A percentile compares a stretch with the other conserved stretches of the same genome.
Conservation (phyloP, 2,888 invertebrate species). For the Nymphalis polychloros region DNA sequence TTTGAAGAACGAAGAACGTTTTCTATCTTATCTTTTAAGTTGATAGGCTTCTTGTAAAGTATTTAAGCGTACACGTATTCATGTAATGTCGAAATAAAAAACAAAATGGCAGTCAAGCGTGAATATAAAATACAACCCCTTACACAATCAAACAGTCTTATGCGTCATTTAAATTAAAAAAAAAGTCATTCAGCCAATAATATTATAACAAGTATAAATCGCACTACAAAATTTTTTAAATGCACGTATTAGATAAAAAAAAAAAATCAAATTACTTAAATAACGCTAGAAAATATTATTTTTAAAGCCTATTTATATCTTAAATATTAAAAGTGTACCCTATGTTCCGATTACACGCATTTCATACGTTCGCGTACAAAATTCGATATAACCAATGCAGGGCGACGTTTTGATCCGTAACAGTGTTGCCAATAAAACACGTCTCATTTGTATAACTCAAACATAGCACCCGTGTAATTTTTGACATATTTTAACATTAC, state of each 20-base stretch:
- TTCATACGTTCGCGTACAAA: conserved; percentile 61
- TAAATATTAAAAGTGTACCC: conserved; percentile 69
- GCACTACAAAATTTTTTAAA: conserved; percentile 54
- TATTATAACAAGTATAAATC: conserved; percentile 49
- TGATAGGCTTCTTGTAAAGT: neutral
- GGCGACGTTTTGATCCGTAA: conserved; percentile 38
- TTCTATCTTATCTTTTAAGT: too few species aligned
- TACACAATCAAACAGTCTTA: conserved; percentile 74
- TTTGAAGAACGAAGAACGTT: too few species aligned
- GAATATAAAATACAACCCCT: conserved; percentile 62
- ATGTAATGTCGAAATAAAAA: conserved; percentile 42
- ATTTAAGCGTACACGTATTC: conserved; percentile 14
- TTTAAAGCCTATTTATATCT: conserved; percentile 63
- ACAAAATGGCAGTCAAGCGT: conserved; percentile 68
- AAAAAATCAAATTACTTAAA: conserved; percentile 46
- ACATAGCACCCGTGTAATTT: conserved; percentile 40
- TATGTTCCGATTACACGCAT: conserved; percentile 74
- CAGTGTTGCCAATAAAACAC: neutral
- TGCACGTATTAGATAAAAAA: conserved; percentile 53
- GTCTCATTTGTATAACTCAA: conserved; percentile 22
- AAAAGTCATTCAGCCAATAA: conserved; percentile 48
- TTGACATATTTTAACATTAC: conserved; percentile 6
- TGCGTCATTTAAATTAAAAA: conserved; percentile 57
- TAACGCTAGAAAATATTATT: conserved; percentile 16
- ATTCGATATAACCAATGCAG: conserved; percentile 73